Evolutionary conservation across 2,888 invertebrate genomes (phyloP).

Genomic region (Molorchus minor): DNA sequence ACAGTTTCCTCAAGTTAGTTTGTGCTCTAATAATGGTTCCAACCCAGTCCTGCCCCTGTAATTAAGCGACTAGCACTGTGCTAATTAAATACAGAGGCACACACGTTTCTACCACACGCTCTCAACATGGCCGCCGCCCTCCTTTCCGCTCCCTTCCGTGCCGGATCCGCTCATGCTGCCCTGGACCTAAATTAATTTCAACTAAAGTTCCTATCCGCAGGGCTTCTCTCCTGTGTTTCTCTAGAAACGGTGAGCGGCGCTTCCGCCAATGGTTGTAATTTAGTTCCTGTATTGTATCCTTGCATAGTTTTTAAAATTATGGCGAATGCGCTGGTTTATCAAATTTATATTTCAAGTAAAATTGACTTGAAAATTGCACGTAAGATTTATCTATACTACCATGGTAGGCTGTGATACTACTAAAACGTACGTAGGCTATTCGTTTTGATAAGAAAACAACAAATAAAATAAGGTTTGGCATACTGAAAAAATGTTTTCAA

Average conservation of each 20-base stretch:
- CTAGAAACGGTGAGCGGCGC: background rate
- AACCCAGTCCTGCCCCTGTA: constrained; percentile 60
- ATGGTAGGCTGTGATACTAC: too few relatives aligned
- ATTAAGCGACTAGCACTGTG: constrained; percentile 60
- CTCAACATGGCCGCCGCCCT: constrained; percentile 53
- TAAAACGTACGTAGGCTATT: background rate
- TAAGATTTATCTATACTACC: background rate
- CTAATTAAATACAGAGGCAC: constrained; percentile 61
- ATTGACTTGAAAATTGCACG: background rate
- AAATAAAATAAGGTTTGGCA: too few relatives aligned
- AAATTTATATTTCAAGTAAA: background rate
- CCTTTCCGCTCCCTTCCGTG: constrained; percentile 27
- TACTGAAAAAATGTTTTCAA: too few relatives aligned
- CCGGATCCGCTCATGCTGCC: constrained; percentile 40
- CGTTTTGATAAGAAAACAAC: background rate
- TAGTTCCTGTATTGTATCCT: background rate
- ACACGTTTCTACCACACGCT: constrained; percentile 58
- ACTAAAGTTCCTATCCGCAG: constrained; percentile 57
- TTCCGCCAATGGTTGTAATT: background rate
- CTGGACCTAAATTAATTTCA: constrained; percentile 62
- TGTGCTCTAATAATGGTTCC: constrained; percentile 59
- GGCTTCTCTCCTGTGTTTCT: constrained; percentile 36
- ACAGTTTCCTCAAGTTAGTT: constrained; percentile 59
- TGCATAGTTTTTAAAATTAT: background rate
- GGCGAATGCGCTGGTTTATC: background rate